Base-by-base conservation (phyloP, 2,888 invertebrate genomes). In the Arctia plantaginis region DNA sequence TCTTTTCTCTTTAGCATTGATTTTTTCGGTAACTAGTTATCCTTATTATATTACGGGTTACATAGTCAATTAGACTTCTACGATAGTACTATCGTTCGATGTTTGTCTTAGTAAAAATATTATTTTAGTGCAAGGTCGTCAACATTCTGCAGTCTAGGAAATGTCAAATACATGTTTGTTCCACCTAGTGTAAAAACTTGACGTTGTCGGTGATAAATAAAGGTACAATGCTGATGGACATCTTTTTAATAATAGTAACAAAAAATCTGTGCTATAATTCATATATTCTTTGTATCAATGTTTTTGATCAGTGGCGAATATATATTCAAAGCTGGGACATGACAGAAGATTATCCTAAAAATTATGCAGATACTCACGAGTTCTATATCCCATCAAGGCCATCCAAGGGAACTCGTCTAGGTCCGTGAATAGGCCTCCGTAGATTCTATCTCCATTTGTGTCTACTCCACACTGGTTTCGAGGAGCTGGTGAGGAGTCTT, bases 361-460 rank as follows among this genome's bases (percentile, higher is more conserved):
- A 15, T 66, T 66, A 41, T 67, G 12, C 47, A 13, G 62, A 10
- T 73, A 90, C 93, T 91, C 86, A 96, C 96, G 89, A 78, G 95
- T 95, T 51, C 93, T 92, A 80, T 97, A 97, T 72, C 97, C 96
- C 71, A 97, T 80, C 35, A 97, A 82, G 0, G 96, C 96, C 95
- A 97, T 94, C 97, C 97, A 97, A 0, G 97, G 97, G 87, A 96
- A 97, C 85, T 97, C 97, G 74, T 97, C 97, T 10, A 97, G 85
- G n/a, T 97, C 96, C 0, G 97, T 96, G 66, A 96, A 92, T 73
- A 95, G 94, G 18, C 97, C 97, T 68, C 97, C 97, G 80, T 96
- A 96, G 69, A 97, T 96, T 69, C 96, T 95, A 87, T 97, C 96
- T n/a, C 94, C 96, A 69, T 95, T 93, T 59, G 94, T 95, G 62